phyloP scores from a whole-genome alignment of 2,797 vertebrate genomes.

The Podarcis siculus region DNA sequence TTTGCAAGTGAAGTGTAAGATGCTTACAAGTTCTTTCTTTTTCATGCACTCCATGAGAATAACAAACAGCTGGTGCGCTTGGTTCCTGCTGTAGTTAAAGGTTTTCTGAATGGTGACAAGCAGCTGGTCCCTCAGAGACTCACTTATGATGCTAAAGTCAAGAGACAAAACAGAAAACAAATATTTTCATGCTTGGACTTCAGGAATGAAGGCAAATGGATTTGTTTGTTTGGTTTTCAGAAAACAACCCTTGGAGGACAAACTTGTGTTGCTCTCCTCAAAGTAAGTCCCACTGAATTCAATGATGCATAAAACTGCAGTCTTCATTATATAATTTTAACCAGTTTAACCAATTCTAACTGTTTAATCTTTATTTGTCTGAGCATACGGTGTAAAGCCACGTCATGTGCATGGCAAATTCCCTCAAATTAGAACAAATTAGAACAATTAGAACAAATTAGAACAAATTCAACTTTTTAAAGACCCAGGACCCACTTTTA shows the following conservation, averaged over 20 bases:
- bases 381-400: too few relatives aligned
- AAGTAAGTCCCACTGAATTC: too few relatives aligned
- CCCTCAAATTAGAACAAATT: too few relatives aligned
- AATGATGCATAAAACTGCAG: not conserved
- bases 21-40: conserved; percentile 96
- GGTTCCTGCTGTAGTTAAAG: conserved; percentile 93
- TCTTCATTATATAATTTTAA: not conserved
- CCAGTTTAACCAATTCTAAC: too few relatives aligned
- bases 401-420: too few relatives aligned
- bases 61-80: conserved; percentile 93
- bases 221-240: too few relatives aligned
- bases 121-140: conserved; percentile 94
- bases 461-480: too few relatives aligned
- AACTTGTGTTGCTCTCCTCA: not conserved
- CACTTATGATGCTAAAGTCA: conserved; percentile 85
- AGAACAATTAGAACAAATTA: too few relatives aligned
- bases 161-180: not conserved
- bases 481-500: too few relatives aligned
- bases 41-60: conserved; percentile 99
- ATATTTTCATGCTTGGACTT: not conserved
- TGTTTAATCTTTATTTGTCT: too few relatives aligned
- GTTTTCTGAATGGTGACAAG: conserved; percentile 98
- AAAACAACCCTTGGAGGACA: too few relatives aligned
- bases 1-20: conserved; percentile 27
- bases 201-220: not conserved